Conservation (phyloP, 2,113 vertebrate genomes). For the Parus major region DNA sequence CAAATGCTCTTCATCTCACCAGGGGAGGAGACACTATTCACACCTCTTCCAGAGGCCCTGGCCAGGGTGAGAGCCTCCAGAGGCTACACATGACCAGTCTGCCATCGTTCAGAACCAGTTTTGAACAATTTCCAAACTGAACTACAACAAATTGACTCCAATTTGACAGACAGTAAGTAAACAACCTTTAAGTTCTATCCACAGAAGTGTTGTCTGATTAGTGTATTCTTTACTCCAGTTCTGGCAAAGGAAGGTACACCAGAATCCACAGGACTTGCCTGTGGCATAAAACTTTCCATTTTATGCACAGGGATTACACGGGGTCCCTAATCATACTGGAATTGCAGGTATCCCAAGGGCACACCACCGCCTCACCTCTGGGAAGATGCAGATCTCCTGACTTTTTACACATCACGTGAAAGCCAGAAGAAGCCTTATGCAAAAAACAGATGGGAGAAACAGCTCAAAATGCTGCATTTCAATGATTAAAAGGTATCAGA, state of each 20-base stretch:
- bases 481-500: neutral
- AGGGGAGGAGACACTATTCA: neutral
- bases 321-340: neutral
- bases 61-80: neutral
- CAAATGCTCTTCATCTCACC: neutral
- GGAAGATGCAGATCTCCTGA: neutral
- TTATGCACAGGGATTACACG: neutral
- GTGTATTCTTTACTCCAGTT: neutral
- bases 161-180: conserved; percentile 16
- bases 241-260: neutral
- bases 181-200: neutral
- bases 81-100: neutral
- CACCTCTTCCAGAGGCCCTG: neutral
- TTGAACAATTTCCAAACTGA: neutral
- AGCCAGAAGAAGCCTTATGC: neutral
- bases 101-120: neutral
- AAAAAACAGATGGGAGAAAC: neutral
- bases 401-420: neutral
- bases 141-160: neutral
- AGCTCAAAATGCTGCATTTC: neutral
- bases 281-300: neutral
- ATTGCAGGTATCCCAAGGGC: neutral
- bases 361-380: neutral
- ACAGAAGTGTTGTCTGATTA: neutral
- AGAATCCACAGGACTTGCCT: neutral